Conservation (phyloP, 2,113 vertebrate genomes). For the Lontra canadensis region DNA sequence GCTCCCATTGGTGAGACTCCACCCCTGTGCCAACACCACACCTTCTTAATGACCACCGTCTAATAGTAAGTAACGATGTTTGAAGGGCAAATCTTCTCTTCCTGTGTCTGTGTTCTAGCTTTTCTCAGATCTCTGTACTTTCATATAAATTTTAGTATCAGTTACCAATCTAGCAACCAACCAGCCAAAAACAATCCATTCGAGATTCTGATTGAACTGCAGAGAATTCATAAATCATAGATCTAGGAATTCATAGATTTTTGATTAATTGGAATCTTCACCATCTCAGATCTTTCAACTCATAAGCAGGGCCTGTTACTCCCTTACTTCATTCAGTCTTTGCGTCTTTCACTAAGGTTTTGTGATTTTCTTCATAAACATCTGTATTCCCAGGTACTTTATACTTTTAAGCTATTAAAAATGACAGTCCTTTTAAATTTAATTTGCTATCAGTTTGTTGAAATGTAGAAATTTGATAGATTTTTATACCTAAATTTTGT, state of each 20-base stretch:
- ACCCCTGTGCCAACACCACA: not conserved
- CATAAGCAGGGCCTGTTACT: not conserved
- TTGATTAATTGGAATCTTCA: not conserved
- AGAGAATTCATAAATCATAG: not conserved
- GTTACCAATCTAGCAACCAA: not conserved
- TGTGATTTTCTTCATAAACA: not conserved
- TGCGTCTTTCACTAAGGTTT: not conserved
- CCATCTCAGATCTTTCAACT: not conserved
- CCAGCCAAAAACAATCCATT: not conserved
- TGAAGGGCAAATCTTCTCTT: not conserved
- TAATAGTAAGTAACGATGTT: not conserved
- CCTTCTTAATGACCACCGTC: not conserved
- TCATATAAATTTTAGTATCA: not conserved
- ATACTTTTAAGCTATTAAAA: constrained; percentile 25
- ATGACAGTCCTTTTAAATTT: not conserved
- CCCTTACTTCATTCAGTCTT: not conserved
- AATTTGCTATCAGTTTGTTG: not conserved
- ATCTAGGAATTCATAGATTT: not conserved
- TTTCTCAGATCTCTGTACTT: not conserved
- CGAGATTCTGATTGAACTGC: not conserved
- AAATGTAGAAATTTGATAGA: not conserved
- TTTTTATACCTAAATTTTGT: not conserved
- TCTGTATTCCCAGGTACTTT: not conserved
- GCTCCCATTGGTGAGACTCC: not conserved
- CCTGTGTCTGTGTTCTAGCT: not conserved